A percentile compares a stretch with the other conserved stretches of the same genome.
phyloP scores from a whole-genome alignment of 2,113 vertebrate species.

The Erythrocebus patas region DNA sequence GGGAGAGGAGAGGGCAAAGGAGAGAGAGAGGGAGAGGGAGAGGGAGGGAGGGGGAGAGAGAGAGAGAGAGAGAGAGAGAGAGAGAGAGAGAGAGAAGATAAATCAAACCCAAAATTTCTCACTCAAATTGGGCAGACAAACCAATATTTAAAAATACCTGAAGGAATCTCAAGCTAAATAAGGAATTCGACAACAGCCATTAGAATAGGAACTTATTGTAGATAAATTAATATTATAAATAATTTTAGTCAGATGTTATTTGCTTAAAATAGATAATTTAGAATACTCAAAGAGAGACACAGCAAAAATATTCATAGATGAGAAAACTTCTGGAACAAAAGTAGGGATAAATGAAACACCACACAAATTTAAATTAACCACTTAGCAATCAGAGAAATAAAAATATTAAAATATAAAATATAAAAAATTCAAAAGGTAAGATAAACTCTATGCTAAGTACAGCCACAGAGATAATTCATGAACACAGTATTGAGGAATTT shows the following conservation, averaged over 20 bases:
- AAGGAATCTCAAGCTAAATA: background rate
- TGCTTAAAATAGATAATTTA: background rate
- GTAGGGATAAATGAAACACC: background rate
- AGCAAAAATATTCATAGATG: background rate
- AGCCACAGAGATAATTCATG: background rate
- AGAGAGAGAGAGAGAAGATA: background rate
- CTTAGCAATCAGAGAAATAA: background rate
- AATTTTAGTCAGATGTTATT: background rate
- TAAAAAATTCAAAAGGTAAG: background rate
- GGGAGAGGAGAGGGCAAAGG: no score
- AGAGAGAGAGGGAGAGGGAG: no score
- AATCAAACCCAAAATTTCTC: background rate
- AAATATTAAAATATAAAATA: background rate
- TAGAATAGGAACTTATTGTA: background rate
- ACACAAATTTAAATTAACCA: background rate
- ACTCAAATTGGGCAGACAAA: background rate
- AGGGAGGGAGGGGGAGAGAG: no score
- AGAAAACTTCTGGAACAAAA: background rate
- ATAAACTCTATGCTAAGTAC: background rate
- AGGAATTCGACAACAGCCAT: background rate
- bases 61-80: background rate
- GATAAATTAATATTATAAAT: background rate
- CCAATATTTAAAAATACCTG: background rate
- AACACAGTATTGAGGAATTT: background rate
- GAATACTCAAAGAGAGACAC: background rate